Percentiles rank a stretch among this genome's conserved stretches.
Conservation (phyloP, 1,140 invertebrate species). For the Parasteatoda tepidariorum region DNA sequence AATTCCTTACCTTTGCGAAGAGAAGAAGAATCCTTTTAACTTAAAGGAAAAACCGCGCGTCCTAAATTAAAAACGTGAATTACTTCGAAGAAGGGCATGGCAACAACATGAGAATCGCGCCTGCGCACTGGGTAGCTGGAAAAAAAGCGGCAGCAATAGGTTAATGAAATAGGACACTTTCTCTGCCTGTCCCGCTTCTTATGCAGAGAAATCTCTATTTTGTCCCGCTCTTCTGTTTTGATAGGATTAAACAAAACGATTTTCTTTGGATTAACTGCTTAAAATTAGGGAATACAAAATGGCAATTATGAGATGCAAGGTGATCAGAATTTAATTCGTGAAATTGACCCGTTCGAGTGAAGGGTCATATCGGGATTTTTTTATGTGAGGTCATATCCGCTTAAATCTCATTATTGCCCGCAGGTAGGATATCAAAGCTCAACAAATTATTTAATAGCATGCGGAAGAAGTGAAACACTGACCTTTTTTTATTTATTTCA, state of each 20-base stretch:
- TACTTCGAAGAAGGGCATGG: slow-evolving; percentile 1
- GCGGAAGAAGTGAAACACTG: background rate
- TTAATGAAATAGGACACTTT: background rate
- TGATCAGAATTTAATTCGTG: no score
- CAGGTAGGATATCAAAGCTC: background rate
- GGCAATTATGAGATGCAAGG: no score
- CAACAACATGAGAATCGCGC: background rate
- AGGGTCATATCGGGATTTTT: no score
- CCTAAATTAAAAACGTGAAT: background rate
- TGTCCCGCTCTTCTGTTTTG: background rate
- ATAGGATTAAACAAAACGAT: no score
- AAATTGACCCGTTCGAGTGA: no score
- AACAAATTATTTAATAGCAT: background rate
- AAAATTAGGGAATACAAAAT: no score
- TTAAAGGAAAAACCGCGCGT: background rate
- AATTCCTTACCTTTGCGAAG: background rate
- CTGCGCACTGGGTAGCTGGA: background rate
- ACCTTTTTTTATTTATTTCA: background rate
- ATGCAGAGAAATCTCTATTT: background rate
- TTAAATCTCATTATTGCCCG: background rate
- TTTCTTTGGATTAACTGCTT: no score
- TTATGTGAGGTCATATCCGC: background rate
- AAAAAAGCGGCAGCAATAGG: background rate
- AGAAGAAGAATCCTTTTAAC: background rate
- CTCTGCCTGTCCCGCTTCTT: background rate